A percentile compares a stretch with the other conserved stretches of the same genome.
These are phyloP conservation scores for Muscidifurax raptorellus DNA, from an alignment of 1,140 invertebrate genomes.

Conservation along the genomic window DNA sequence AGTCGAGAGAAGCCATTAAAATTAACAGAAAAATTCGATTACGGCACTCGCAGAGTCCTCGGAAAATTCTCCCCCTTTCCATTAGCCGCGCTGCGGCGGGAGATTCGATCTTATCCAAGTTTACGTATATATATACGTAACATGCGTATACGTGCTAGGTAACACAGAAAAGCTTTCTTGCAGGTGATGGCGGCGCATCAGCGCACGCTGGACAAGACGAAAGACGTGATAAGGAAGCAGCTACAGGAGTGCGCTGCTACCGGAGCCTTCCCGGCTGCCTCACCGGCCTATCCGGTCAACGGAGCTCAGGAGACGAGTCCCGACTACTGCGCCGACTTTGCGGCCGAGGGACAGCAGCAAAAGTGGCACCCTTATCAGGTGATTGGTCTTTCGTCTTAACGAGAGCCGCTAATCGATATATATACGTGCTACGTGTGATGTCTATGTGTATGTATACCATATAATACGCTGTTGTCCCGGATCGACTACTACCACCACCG, in stretches of 20 bases:
- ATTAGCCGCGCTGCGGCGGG: background rate
- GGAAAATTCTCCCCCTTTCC: slow-evolving; percentile 33
- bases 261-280: slow-evolving; percentile 46
- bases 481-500: no score
- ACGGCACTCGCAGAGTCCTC: background rate
- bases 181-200: slow-evolving; percentile 72
- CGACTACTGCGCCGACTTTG: slow-evolving; percentile 30
- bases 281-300: slow-evolving; percentile 54
- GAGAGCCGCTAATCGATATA: slow-evolving; percentile 19
- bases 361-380: slow-evolving; percentile 76
- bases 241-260: slow-evolving; percentile 61
- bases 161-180: background rate
- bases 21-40: slow-evolving; percentile 38
- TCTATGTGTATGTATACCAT: background rate
- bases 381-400: slow-evolving; percentile 43
- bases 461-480: background rate
- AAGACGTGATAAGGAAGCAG: slow-evolving; percentile 70
- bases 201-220: slow-evolving; percentile 70
- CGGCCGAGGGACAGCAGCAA: slow-evolving; percentile 36
- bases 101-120: no score
- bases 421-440: background rate
- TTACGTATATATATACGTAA: no score
- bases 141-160: no score
- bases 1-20: slow-evolving; percentile 31
- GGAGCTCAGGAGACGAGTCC: slow-evolving; percentile 42